Percentiles rank a stretch among this genome's conserved stretches.
phyloP scores from a whole-genome alignment of 2,797 vertebrate species.

The Tapera naevia region DNA sequence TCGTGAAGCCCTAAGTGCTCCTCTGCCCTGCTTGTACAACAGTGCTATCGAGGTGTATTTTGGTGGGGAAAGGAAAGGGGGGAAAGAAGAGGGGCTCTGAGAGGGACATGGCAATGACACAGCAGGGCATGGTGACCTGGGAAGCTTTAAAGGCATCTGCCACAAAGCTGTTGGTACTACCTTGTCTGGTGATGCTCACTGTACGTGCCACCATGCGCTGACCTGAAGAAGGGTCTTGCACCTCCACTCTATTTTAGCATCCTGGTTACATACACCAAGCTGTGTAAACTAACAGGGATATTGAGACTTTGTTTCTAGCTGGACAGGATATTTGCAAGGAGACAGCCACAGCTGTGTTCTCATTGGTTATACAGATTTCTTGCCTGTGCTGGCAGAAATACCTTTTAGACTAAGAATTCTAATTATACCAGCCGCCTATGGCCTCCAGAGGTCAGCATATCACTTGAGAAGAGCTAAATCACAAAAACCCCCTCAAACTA shows the following conservation, averaged over 20 bases:
- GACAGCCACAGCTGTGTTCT: neutral
- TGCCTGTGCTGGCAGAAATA: neutral
- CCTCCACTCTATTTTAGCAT: neutral
- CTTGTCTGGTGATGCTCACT: neutral
- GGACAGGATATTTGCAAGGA: neutral
- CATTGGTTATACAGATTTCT: neutral
- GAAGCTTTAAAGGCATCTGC: neutral
- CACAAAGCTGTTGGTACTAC: no score
- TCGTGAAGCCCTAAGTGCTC: neutral
- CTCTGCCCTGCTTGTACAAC: neutral
- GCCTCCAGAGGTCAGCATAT: conserved; percentile 58
- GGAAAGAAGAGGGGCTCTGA: neutral
- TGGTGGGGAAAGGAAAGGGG: accelerated
- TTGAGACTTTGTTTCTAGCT: neutral
- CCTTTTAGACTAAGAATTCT: neutral
- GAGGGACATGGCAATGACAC: neutral
- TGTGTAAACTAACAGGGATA: neutral
- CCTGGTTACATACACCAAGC: neutral
- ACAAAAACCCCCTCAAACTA: accelerated
- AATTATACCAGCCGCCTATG: neutral
- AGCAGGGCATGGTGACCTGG: neutral
- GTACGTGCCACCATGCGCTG: accelerated
- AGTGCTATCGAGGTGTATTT: neutral
- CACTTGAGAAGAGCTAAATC: neutral
- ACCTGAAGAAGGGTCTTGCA: neutral